These are phyloP conservation scores for Oncorhynchus tshawytscha DNA, from an alignment of 2,113 vertebrate species.

Conservation along the genomic window DNA sequence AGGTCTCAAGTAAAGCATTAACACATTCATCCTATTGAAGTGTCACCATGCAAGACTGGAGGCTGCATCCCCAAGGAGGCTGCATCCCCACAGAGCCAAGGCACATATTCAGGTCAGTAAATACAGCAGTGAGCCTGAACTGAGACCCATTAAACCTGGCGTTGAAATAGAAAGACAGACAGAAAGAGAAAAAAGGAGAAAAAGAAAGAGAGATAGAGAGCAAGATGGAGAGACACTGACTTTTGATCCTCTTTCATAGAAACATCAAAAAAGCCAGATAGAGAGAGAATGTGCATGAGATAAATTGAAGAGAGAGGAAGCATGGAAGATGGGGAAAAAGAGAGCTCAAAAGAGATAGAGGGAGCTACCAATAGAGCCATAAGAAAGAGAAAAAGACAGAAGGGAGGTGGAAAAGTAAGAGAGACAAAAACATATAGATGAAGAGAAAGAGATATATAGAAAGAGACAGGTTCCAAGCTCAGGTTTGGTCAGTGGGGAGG, in stretches of 20 bases:
- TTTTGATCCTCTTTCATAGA: not conserved
- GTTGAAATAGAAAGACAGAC: constrained; percentile 19
- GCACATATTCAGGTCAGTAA: constrained; percentile 49
- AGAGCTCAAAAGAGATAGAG: not conserved
- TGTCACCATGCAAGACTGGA: constrained; percentile 63
- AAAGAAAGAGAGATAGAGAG: not conserved
- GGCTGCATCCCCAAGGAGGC: constrained; percentile 67
- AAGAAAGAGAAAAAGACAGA: not conserved
- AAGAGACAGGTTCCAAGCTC: constrained; percentile 7
- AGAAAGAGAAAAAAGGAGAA: not conserved
- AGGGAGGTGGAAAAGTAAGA: not conserved
- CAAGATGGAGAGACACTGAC: not conserved
- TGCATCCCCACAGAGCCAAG: constrained; percentile 64
- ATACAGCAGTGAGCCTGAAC: constrained; percentile 30
- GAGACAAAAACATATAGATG: not conserved
- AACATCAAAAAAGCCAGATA: not conserved
- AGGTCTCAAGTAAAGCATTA: constrained; percentile 55
- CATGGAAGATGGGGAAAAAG: not conserved
- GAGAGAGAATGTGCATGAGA: not conserved
- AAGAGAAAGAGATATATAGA: not conserved
- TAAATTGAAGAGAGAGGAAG: not conserved
- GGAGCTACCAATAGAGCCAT: not conserved
- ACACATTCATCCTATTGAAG: constrained; percentile 58
- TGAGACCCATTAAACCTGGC: constrained; percentile 35
- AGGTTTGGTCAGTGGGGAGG: constrained; percentile 55